Percentiles rank a stretch among this genome's conserved stretches.
Evolutionary conservation across 2,888 invertebrate species (phyloP).

Genomic region (Chouioia cunea): DNA sequence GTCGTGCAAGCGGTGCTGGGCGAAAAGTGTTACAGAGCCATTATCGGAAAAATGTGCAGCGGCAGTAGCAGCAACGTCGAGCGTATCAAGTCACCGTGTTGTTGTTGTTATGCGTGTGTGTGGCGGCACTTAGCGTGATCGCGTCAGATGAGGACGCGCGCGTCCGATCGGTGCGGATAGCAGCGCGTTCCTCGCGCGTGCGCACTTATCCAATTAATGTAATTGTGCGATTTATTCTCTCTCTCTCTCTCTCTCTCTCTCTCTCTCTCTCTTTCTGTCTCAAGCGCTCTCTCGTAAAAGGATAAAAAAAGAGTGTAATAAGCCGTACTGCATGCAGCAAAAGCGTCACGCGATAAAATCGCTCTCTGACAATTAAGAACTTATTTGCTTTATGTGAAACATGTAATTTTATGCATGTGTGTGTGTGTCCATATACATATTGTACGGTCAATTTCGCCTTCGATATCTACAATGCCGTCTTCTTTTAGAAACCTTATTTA

Average conservation of each 20-base stretch:
- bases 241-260: too few species aligned
- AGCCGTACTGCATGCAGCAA: constrained; percentile 45
- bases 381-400: constrained; percentile 54
- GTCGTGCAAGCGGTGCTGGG: too few species aligned
- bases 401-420: constrained; percentile 18
- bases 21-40: background rate
- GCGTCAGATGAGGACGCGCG: constrained; percentile 35
- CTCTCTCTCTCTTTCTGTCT: too few species aligned
- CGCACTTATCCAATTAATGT: constrained; percentile 67
- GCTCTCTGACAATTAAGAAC: constrained; percentile 61
- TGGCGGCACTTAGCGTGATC: constrained; percentile 14
- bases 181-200: constrained; percentile 46
- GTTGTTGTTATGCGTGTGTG: background rate
- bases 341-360: constrained; percentile 61
- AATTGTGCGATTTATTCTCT: constrained; percentile 65
- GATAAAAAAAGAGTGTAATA: constrained; percentile 49
- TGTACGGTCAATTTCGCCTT: background rate
- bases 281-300: background rate
- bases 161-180: constrained; percentile 47
- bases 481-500: too few species aligned
- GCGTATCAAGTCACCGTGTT: background rate
- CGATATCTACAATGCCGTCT: too few species aligned
- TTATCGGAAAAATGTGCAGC: constrained; percentile 8
- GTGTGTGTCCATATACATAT: too few species aligned
- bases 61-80: background rate